Conservation (phyloP, 2,797 vertebrate genomes). For the Tympanoctomys barrerae region DNA sequence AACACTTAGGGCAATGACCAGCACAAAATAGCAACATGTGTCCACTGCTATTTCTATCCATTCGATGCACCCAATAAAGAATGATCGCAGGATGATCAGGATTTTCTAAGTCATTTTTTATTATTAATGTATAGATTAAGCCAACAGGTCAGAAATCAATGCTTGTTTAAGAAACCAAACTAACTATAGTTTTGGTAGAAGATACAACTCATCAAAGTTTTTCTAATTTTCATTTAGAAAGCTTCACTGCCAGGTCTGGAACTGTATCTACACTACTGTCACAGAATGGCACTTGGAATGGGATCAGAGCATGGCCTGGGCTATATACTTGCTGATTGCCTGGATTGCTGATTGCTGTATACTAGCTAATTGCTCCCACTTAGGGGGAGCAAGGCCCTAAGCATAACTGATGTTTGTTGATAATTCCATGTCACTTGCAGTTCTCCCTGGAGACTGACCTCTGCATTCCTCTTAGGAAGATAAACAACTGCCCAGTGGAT, state of each 20-base stretch:
- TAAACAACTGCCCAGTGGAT: constrained; percentile 21
- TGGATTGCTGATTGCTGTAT: neutral
- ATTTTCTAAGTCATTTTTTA: constrained; percentile 14
- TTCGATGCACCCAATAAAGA: neutral
- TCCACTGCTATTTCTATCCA: neutral
- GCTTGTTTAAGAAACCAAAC: neutral
- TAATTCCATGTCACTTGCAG: neutral
- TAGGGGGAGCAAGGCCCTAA: neutral
- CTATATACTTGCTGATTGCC: neutral
- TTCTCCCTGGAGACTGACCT: neutral
- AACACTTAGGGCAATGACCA: neutral
- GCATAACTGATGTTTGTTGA: neutral
- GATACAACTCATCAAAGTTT: neutral
- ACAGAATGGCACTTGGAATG: neutral
- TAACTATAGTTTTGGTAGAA: neutral
- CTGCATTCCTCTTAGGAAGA: neutral
- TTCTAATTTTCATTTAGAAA: neutral
- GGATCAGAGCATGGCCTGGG: neutral
- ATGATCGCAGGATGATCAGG: neutral
- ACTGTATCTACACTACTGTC: neutral
- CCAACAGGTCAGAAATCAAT: neutral
- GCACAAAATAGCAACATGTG: neutral
- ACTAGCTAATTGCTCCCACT: neutral
- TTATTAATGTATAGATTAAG: neutral
- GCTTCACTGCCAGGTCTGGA: neutral